A percentile compares a stretch with the other conserved stretches of the same genome.
phyloP scores from a whole-genome alignment of 1,140 invertebrate genomes.

The Pseudomyrmex flavicornis region DNA sequence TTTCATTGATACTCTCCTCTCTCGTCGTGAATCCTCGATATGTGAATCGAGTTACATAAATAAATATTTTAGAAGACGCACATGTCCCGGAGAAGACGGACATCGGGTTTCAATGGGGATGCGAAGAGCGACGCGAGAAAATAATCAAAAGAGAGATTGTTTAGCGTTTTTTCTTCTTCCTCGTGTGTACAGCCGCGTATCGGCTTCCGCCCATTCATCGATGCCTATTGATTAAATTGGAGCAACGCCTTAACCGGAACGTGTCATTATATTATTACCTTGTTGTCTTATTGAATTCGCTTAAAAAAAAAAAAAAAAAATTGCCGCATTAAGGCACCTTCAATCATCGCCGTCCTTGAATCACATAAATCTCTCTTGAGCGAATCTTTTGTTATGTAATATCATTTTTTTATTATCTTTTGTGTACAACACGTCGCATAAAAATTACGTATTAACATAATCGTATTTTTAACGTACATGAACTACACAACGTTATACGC shows the following conservation, averaged over 20 bases:
- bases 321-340: not conserved
- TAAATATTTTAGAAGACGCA: too few relatives aligned
- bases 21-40: too few relatives aligned
- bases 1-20: too few relatives aligned
- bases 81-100: too few relatives aligned
- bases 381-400: not conserved
- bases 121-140: slow-evolving; percentile 46
- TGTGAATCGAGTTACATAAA: too few relatives aligned
- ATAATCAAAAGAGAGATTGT: slow-evolving; percentile 30
- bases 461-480: not conserved
- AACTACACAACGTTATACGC: too few relatives aligned
- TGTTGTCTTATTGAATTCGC: slow-evolving; percentile 21
- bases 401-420: too few relatives aligned
- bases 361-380: not conserved
- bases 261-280: slow-evolving; percentile 31
- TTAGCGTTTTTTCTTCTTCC: slow-evolving; percentile 6
- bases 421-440: too few relatives aligned
- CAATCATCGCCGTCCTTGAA: not conserved
- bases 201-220: slow-evolving; percentile 17
- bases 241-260: not conserved
- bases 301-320: not conserved
- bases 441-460: not conserved
- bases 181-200: not conserved
- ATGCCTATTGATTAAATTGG: slow-evolving; percentile 14
- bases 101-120: not conserved